Evolutionary conservation across 2,888 invertebrate genomes (phyloP), one percentile per base, ranked within the genome.

Genomic region (Erebia palarica): DNA sequence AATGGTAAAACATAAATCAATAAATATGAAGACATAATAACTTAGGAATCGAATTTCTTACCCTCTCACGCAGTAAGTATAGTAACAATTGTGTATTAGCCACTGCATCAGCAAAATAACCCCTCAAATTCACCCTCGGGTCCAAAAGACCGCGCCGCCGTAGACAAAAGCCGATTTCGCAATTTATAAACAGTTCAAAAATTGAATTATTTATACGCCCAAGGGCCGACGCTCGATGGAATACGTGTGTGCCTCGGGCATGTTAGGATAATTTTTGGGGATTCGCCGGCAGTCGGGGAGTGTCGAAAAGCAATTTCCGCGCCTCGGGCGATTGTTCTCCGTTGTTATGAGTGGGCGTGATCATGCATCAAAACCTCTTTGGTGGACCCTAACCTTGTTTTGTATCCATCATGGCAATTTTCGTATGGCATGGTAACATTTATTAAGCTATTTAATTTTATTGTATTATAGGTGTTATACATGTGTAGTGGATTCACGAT

Each of bases 301-400:
- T 61, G 68, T 81, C 81, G 81, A 81, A 82, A 82, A 83, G 86
- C 88, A 90, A 91, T 91, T 87, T 91, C 91, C 91, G 90, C 65
- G 90, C 91, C 89, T 72, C 78, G 73, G 86, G 90, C 90, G 82
- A 83, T 86, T 84, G 84, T 83, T 82, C 72, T 69, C 58, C 47
- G 66, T 66, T 70, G 75, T 76, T 76, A 76, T 77, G 73, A 72
- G 75, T 75, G 76, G 77, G 78, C 77, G 78, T 75, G 72, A 68
- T 71, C 64, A 57, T 65, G 73, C 75, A 72, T 74, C 72, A 76
- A 72, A 74, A 76, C 73, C 77, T 71, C 78, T 77, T 78, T 76
- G 77, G 75, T 73, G 77, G 75, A 75, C 69, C 69, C 69, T 79
- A 75, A 76, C 75, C 72, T 73, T 69, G 74, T 78, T 78, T 67